These are phyloP conservation scores for Xylocopa sonorina DNA, from an alignment of 1,140 invertebrate species.

Conservation along the genomic window DNA sequence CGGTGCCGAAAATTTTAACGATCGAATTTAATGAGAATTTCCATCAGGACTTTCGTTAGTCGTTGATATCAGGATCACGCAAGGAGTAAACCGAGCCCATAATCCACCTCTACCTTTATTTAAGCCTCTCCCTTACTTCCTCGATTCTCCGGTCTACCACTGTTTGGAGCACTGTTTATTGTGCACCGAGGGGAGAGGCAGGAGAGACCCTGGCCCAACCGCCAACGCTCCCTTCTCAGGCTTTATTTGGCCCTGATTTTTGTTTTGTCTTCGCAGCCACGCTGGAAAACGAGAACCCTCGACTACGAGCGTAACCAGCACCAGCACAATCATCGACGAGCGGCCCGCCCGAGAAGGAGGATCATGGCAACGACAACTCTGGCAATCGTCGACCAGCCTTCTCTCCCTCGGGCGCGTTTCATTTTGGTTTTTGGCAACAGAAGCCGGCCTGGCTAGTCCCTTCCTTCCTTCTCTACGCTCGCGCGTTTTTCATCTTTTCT, in stretches of 20 bases:
- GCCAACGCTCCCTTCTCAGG: neutral
- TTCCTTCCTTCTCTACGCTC: slow-evolving; percentile 7
- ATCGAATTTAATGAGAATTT: neutral
- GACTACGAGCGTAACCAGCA: slow-evolving; percentile 27
- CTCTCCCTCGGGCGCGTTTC: slow-evolving; percentile 56
- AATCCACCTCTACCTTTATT: too few species aligned
- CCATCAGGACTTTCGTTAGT: neutral
- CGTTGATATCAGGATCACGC: neutral
- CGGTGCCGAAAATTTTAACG: neutral
- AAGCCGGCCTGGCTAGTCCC: slow-evolving; percentile 52
- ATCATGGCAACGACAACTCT: slow-evolving; percentile 52
- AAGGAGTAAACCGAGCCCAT: slow-evolving; percentile 30
- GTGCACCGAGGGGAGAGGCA: neutral
- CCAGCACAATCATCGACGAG: slow-evolving; percentile 47
- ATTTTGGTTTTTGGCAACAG: slow-evolving; percentile 69
- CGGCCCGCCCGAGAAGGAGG: slow-evolving; percentile 13
- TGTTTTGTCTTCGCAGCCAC: slow-evolving; percentile 53
- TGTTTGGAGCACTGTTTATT: slow-evolving; percentile 30
- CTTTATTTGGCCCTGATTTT: slow-evolving; percentile 60
- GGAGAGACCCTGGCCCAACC: neutral
- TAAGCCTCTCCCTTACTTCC: slow-evolving; percentile 21
- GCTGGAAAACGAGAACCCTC: slow-evolving; percentile 43
- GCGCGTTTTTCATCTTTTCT: neutral
- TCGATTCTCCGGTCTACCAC: neutral
- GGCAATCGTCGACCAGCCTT: slow-evolving; percentile 53